Percentiles rank a stretch among this genome's conserved stretches.
These are phyloP conservation scores for Carapus acus DNA, from an alignment of 2,797 vertebrate species.

Conservation along the genomic window DNA sequence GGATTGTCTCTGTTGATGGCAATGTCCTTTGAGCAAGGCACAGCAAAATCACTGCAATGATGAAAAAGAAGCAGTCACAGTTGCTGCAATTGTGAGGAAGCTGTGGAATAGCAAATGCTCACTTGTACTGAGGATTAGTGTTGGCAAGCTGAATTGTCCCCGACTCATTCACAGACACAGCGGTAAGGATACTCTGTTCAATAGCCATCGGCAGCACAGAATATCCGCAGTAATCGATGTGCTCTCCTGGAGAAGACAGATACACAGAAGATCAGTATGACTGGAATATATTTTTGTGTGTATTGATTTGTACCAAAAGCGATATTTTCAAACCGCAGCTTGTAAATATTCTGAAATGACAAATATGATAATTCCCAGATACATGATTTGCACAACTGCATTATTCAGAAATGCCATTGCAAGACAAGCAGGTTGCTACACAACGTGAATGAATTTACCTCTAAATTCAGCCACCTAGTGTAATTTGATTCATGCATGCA, in stretches of 20 bases:
- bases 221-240: conserved; percentile 97
- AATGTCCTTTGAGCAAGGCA: conserved; percentile 72
- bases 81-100: neutral
- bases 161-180: conserved; percentile 79
- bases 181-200: conserved; percentile 90
- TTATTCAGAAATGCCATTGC: too few species aligned
- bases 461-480: too few species aligned
- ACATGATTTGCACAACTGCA: too few species aligned
- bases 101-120: conserved; percentile 41
- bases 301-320: too few species aligned
- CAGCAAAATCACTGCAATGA: conserved; percentile 81
- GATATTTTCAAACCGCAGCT: too few species aligned
- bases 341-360: too few species aligned
- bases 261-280: conserved; percentile 1
- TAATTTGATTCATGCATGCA: too few species aligned
- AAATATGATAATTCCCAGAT: too few species aligned
- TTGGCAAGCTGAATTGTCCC: conserved; percentile 81
- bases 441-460: too few species aligned
- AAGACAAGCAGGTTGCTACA: too few species aligned
- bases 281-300: neutral
- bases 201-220: conserved; percentile 97
- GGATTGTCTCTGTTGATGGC: conserved; percentile 84
- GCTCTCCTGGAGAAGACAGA: conserved; percentile 80
- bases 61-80: conserved; percentile 24
- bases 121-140: conserved; percentile 81